Conservation (phyloP, 2,888 invertebrate genomes). For the Drosophila nr. perissopoda region DNA sequence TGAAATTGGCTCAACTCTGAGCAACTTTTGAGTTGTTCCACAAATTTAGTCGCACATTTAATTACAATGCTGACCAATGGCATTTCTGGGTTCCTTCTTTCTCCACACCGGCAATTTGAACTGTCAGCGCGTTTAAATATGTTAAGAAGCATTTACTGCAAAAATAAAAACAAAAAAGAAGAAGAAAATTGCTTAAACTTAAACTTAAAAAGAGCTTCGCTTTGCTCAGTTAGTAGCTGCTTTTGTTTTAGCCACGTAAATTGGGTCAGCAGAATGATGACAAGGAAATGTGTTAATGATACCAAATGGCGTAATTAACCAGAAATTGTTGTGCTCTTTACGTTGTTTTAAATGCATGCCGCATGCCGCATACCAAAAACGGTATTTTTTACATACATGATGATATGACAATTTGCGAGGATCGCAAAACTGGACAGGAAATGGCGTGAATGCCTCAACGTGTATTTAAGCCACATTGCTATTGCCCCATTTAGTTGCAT, state of each 20-base stretch:
- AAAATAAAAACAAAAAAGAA: slow-evolving; percentile 5
- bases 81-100: slow-evolving; percentile 5
- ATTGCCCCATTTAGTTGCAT: background rate
- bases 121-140: slow-evolving; percentile 40
- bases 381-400: slow-evolving; percentile 1
- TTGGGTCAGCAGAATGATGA: slow-evolving; percentile 72
- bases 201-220: slow-evolving; percentile 39
- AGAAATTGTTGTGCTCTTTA: slow-evolving; percentile 46
- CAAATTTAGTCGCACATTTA: slow-evolving; percentile 59
- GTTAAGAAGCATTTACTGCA: slow-evolving; percentile 38
- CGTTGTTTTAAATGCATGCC: slow-evolving; percentile 42
- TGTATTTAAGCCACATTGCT: slow-evolving; percentile 6
- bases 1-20: slow-evolving; percentile 5
- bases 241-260: slow-evolving; percentile 51
- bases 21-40: slow-evolving; percentile 32
- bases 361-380: slow-evolving; percentile 44
- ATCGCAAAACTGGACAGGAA: slow-evolving; percentile 48
- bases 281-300: slow-evolving; percentile 78
- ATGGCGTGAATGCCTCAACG: slow-evolving; percentile 44
- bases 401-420: slow-evolving; percentile 25
- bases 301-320: slow-evolving; percentile 69
- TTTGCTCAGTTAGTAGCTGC: slow-evolving; percentile 39
- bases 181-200: slow-evolving; percentile 40
- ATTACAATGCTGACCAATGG: slow-evolving; percentile 46
- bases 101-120: slow-evolving; percentile 37